phyloP scores from a whole-genome alignment of 1,140 invertebrate genomes.

The Contarinia nasturtii region DNA sequence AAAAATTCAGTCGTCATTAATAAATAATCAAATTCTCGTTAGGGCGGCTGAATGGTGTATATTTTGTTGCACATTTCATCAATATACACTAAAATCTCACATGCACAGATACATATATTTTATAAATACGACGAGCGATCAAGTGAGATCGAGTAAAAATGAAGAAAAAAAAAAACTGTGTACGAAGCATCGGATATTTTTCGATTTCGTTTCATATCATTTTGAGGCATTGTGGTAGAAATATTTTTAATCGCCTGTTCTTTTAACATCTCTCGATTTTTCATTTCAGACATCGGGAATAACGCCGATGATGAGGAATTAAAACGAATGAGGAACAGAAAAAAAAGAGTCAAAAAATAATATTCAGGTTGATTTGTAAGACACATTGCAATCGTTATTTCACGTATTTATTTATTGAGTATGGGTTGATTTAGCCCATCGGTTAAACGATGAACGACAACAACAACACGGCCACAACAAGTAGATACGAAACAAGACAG shows the following conservation, averaged over 20 bases:
- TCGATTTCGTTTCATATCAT: neutral
- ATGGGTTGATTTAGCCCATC: too few relatives aligned
- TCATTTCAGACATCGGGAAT: neutral
- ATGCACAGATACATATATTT: neutral
- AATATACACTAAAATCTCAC: neutral
- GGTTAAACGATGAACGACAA: too few relatives aligned
- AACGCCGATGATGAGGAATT: neutral
- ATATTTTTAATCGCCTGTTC: neutral
- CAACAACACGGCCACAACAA: too few relatives aligned
- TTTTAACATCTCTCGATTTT: neutral
- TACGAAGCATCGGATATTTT: too few relatives aligned
- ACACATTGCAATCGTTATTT: too few relatives aligned
- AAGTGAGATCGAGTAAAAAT: neutral
- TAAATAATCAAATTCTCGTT: constrained; percentile 5
- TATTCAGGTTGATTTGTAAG: too few relatives aligned
- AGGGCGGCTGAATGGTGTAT: neutral
- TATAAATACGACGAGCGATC: neutral
- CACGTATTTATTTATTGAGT: too few relatives aligned
- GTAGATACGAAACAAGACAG: too few relatives aligned
- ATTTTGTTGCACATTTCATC: constrained; percentile 1
- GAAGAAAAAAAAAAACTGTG: too few relatives aligned
- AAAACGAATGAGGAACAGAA: too few relatives aligned
- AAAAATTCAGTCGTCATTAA: constrained; percentile 4
- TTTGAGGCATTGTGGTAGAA: neutral
- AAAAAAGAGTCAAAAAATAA: too few relatives aligned